These are phyloP conservation scores for Mycteria americana DNA, from an alignment of 2,797 vertebrate genomes.

Conservation along the genomic window DNA sequence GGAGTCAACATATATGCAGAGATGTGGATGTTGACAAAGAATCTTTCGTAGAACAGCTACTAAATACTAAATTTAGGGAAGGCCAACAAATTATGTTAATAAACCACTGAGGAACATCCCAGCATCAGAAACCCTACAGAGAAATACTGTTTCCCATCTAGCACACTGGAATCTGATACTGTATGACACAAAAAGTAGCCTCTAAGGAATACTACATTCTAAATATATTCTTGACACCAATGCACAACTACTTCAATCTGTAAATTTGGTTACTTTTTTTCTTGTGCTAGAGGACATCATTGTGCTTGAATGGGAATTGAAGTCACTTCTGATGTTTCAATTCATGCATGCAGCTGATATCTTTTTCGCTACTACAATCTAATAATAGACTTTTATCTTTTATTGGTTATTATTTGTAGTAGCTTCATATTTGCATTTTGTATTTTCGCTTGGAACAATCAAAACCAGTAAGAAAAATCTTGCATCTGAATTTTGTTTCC, in stretches of 20 bases:
- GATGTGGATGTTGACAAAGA: not conserved
- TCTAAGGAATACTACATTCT: constrained; percentile 3
- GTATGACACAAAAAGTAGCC: constrained; percentile 11
- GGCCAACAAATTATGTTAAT: not conserved
- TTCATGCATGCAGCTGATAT: not conserved
- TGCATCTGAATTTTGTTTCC: not conserved
- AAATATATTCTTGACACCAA: constrained; percentile 41
- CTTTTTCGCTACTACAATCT: not conserved
- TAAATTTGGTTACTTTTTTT: not conserved
- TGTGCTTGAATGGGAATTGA: constrained; percentile 20
- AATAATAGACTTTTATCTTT: not conserved
- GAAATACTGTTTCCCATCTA: not conserved
- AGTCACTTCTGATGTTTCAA: constrained; percentile 17
- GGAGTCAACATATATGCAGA: not conserved
- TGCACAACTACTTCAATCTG: constrained; percentile 15
- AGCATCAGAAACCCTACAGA: not conserved
- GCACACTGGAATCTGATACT: not conserved
- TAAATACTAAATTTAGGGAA: not conserved
- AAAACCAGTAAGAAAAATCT: not conserved
- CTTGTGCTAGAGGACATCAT: not conserved
- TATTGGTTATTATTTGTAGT: not conserved
- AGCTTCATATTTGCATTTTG: not conserved
- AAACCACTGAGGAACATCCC: not conserved
- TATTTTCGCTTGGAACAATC: not conserved
- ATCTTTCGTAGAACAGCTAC: not conserved